phyloP scores from a whole-genome alignment of 2,888 invertebrate species.

The Tiphia femorata region DNA sequence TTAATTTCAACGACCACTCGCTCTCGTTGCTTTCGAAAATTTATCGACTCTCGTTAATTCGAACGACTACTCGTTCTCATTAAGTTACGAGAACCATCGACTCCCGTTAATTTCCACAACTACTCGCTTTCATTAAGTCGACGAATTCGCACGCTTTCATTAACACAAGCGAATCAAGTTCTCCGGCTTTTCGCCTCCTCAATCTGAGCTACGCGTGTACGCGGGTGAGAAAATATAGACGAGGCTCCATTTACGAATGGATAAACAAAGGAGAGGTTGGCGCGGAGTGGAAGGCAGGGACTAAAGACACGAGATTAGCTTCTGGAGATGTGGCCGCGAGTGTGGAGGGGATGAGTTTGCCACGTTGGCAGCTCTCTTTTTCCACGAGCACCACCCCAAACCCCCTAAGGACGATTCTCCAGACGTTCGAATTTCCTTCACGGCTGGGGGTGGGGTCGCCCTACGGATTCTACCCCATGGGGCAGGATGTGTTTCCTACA shows the following conservation, averaged over 20 bases:
- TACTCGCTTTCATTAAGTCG: too few species aligned
- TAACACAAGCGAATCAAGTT: too few species aligned
- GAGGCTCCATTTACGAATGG: slow-evolving; percentile 29
- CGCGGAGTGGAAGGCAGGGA: slow-evolving; percentile 21
- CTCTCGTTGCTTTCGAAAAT: too few species aligned
- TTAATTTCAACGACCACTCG: too few species aligned
- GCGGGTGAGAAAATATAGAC: neutral
- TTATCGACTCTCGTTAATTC: too few species aligned
- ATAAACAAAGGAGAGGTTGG: slow-evolving; percentile 33
- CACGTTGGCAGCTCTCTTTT: neutral
- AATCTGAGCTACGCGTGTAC: slow-evolving; percentile 1
- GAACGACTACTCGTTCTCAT: too few species aligned
- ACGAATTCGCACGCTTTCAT: too few species aligned
- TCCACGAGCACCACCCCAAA: neutral
- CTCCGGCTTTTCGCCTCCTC: too few species aligned
- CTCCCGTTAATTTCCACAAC: too few species aligned
- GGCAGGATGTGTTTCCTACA: slow-evolving; percentile 59
- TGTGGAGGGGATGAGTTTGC: neutral
- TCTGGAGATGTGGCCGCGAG: slow-evolving; percentile 8
- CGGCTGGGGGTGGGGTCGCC: slow-evolving; percentile 22
- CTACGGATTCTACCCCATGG: slow-evolving; percentile 27
- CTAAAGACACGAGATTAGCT: slow-evolving; percentile 40
- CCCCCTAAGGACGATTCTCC: slow-evolving; percentile 21
- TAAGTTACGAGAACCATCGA: too few species aligned
- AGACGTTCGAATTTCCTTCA: slow-evolving; percentile 46